These are phyloP conservation scores for Platyscelio sp. DNA, from an alignment of 2,888 invertebrate genomes.

Conservation along the genomic window DNA sequence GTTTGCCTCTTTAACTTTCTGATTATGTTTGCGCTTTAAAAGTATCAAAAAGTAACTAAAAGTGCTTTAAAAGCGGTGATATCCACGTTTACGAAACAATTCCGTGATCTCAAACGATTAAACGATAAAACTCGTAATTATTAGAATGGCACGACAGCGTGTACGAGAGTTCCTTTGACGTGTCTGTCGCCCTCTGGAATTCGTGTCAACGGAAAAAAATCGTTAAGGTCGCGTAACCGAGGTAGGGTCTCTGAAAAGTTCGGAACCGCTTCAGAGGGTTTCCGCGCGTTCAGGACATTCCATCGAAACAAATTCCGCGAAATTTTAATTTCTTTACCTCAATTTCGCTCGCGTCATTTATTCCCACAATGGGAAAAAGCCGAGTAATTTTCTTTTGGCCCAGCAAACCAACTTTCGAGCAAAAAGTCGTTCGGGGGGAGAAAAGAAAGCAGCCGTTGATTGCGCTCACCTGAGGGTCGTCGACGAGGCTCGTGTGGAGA, in stretches of 20 bases:
- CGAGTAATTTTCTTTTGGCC: no score
- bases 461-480: slow-evolving; percentile 85
- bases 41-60: no score
- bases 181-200: slow-evolving; percentile 35
- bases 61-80: neutral
- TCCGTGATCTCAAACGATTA: no score
- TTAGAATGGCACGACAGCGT: neutral
- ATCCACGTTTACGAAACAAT: neutral
- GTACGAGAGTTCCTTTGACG: slow-evolving; percentile 28
- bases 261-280: slow-evolving; percentile 48
- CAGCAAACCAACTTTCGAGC: no score
- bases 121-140: neutral
- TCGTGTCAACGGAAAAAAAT: slow-evolving; percentile 48
- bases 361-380: no score
- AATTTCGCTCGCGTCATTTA: no score
- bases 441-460: neutral
- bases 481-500: slow-evolving; percentile 84
- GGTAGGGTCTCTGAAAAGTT: slow-evolving; percentile 53
- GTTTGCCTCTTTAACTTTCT: no score
- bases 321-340: slow-evolving; percentile 29
- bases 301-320: slow-evolving; percentile 57
- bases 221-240: slow-evolving; percentile 36
- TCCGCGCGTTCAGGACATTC: slow-evolving; percentile 47
- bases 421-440: no score
- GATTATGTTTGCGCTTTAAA: no score